Evolutionary conservation across 2,113 vertebrate genomes (phyloP).

Genomic region (Gorsachius goisagi): DNA sequence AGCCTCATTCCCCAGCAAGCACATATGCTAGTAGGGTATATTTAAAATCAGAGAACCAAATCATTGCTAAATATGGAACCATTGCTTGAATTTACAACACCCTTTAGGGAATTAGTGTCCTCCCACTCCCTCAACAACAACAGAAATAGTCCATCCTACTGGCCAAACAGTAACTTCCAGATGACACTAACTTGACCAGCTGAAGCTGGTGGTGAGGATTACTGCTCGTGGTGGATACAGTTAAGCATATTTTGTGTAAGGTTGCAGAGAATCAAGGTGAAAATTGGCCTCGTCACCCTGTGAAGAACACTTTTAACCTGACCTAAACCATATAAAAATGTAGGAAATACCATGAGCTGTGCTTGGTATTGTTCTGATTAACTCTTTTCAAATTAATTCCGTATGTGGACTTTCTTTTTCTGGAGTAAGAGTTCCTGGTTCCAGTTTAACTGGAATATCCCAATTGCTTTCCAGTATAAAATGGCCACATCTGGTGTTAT

Average conservation of each 20-base stretch:
- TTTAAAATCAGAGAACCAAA: not conserved
- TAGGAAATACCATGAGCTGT: not conserved
- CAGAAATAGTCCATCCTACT: not conserved
- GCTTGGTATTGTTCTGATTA: not conserved
- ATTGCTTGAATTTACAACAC: not conserved
- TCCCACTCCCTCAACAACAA: not conserved
- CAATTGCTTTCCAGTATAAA: not conserved
- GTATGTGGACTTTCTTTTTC: not conserved
- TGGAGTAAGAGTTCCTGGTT: not conserved
- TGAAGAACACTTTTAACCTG: not conserved
- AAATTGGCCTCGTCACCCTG: not conserved
- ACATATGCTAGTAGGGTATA: not conserved
- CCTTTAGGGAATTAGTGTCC: not conserved
- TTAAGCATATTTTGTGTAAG: not conserved
- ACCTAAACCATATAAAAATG: not conserved
- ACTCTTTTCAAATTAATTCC: not conserved
- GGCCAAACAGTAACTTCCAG: not conserved
- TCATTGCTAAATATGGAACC: not conserved
- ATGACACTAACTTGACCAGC: not conserved
- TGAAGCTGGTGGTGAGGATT: not conserved
- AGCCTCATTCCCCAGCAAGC: not conserved
- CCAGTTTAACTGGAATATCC: not conserved
- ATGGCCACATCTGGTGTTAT: not conserved
- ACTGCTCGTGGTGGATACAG: rapidly evolving
- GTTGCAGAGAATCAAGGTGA: not conserved